Evolutionary conservation across 2,113 vertebrate species (phyloP), one percentile per base, ranked within the genome.

Genomic region (Microtus richardsoni): DNA sequence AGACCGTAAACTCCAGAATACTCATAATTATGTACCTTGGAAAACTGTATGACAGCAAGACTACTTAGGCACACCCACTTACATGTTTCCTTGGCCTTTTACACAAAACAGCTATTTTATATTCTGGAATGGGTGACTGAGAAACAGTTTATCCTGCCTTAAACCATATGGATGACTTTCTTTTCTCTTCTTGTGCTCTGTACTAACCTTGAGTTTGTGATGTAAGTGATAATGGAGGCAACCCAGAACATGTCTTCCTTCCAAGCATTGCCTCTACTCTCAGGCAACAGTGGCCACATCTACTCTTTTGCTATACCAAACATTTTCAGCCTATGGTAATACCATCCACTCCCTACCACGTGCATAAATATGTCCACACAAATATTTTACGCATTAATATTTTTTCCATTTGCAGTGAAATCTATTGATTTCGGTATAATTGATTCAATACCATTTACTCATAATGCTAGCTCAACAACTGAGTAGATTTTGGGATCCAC

Each of bases 361-460:
- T 21, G 54, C 16, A 28, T 1, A 47, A 36, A 75, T 2, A 52
- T 3, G 60, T 71, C 68, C 66, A 95, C 91, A 64, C 49, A 93
- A 93, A 74, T 54, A 77, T 28, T 79, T 88, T 82, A 41, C 49
- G 39, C 95, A 88, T 77, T 64, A 44, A 44, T 7, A 89, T 73
- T 89, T 13, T 24, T 90, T 33, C 24, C 73, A 91, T 5, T 30
- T 68, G 17, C 62, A 54, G 71, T 74, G 2, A 47, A 49, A 36
- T 86, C 73, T 24, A 93, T 60, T 89, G 41, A 95, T 91, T 95
- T 95, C 73, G 91, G 14, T 90, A 91, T 73, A 88, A 91, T 14
- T 83, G 73, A 94, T 30, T 85, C 52, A 77, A 85, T 86, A 93
- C 71, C 36, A 75, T 74, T 92, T 91, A 86, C 19, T 36, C 21